Conservation (phyloP, 2,797 vertebrate species). For the Alectoris magna region DNA sequence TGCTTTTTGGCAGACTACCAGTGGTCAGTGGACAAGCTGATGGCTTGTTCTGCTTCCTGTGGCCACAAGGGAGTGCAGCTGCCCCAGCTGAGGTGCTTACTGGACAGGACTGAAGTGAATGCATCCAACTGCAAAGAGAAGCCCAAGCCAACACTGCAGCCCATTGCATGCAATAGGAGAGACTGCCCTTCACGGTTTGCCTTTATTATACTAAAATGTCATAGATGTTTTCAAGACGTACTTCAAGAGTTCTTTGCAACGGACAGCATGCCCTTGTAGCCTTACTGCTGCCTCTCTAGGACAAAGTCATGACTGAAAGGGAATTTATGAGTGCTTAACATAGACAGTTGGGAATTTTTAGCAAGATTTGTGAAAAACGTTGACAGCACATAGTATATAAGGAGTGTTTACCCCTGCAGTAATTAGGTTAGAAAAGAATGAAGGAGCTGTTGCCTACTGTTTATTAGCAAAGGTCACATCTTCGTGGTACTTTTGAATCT, state of each 20-base stretch:
- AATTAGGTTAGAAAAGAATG: neutral
- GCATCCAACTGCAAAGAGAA: constrained; percentile 78
- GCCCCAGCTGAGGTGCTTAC: constrained; percentile 82
- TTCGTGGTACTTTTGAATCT: neutral
- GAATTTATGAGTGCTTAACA: neutral
- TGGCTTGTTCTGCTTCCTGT: constrained; percentile 80
- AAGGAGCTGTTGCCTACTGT: neutral
- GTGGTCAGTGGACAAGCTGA: constrained; percentile 77
- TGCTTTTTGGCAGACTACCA: constrained; percentile 73
- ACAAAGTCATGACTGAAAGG: neutral
- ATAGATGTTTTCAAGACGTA: neutral
- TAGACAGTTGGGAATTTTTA: neutral
- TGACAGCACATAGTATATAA: neutral
- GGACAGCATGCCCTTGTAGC: neutral
- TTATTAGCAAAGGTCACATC: neutral
- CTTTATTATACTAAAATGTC: neutral
- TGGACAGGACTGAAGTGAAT: constrained; percentile 74
- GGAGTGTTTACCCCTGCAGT: neutral
- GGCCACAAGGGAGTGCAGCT: constrained; percentile 81
- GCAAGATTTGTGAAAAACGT: neutral
- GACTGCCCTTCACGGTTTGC: constrained; percentile 88
- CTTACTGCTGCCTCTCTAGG: neutral
- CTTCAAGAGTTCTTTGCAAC: neutral
- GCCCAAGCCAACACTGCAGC: constrained; percentile 77
- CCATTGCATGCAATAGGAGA: constrained; percentile 84